Evolutionary conservation across 2,888 invertebrate genomes (phyloP), one percentile per base, ranked within the genome.

Genomic region (Iselma pallidipennis): DNA sequence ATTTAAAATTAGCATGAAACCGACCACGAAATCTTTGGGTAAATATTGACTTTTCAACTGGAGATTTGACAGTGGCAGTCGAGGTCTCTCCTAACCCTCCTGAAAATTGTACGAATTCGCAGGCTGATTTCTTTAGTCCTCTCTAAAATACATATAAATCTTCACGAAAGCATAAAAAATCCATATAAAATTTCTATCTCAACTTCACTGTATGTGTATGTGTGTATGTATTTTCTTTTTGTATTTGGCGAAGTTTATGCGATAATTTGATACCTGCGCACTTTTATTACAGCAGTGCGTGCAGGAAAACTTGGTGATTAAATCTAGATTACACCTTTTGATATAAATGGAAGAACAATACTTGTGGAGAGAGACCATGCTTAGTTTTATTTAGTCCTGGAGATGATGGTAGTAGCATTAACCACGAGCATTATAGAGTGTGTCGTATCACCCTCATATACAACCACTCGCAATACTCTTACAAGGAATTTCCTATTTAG

Each of bases 261-360:
- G 66, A 66, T 70, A 68, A 70, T 66, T 67, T 67, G 63, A 66
- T 69, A 66, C 65, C 33, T 50, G 29, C 42, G 67, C 65, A 68
- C 67, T 70, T 71, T 72, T 66, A 70, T 70, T 57, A 66, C 52
- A 28, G 21, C 28, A 59, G 64, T 67, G 71, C 71, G 72, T 72
- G 71, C 55, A 28, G 21, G 49, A 23, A n/a, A 23, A 28, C 48
- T 56, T 16, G 45, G 19, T 23, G 61, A 61, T 55, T 37, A 49
- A 21, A 55, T 59, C 55, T 29, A 59, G 59, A 59, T 61, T 57
- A 57, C 55, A 54, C 25, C 37, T 37, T 21, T 14, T 9, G 49
- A 57, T 57, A 57, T 12, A 29, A 16, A 50, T 21, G 25, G 19
- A 50, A 19, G 52, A 28, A 54, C 54, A 54, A 54, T 55, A 45